A percentile compares a stretch with the other conserved stretches of the same genome.
These are phyloP conservation scores for Allolobophora icterica DNA, from an alignment of 2,888 invertebrate species.

Conservation along the genomic window DNA sequence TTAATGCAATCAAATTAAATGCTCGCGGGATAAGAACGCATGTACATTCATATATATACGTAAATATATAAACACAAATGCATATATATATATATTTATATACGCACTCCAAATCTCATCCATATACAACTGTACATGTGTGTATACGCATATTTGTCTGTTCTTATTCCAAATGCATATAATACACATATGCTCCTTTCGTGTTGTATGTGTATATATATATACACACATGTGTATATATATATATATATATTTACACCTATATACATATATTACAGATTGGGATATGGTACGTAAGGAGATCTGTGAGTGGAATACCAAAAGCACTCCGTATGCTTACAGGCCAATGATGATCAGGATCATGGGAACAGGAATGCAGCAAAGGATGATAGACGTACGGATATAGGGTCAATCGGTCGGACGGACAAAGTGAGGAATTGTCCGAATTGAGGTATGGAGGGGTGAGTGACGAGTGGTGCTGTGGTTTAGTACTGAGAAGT, in stretches of 20 bases:
- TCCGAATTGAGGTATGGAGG: background rate
- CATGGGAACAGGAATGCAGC: background rate
- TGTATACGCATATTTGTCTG: too few species aligned
- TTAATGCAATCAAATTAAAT: slow-evolving; percentile 17
- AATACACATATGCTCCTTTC: background rate
- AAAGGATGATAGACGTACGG: too few species aligned
- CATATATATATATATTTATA: background rate
- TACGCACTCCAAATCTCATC: background rate
- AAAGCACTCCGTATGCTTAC: background rate
- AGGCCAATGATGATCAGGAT: background rate
- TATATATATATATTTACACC: too few species aligned
- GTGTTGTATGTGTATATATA: background rate
- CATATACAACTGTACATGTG: background rate
- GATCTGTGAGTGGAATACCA: background rate
- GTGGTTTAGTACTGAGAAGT: background rate
- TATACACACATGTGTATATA: too few species aligned
- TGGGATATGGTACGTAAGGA: background rate
- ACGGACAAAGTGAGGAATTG: background rate
- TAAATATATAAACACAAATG: background rate
- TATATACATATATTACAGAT: background rate
- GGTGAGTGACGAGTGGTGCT: too few species aligned
- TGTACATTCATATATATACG: background rate
- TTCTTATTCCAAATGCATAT: background rate
- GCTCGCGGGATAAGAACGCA: background rate
- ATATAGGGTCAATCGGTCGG: too few species aligned